phyloP scores from a whole-genome alignment of 2,113 vertebrate species.

The Petroica traversi region DNA sequence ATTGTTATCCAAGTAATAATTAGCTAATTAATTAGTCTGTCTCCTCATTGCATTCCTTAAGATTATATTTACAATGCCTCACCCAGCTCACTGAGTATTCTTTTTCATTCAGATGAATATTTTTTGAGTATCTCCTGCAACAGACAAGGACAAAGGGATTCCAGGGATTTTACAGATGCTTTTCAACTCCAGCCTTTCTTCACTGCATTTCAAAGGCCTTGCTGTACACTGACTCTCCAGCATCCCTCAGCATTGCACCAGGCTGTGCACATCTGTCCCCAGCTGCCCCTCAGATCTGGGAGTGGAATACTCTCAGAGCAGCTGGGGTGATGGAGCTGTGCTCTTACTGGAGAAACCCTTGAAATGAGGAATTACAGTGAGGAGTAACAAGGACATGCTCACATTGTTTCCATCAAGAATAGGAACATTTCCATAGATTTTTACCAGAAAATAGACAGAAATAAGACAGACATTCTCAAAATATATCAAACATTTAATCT shows the following conservation, averaged over 20 bases:
- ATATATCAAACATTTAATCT: not conserved
- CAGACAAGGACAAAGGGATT: not conserved
- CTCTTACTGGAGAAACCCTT: not conserved
- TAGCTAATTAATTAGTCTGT: slow-evolving; percentile 31
- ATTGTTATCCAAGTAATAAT: not conserved
- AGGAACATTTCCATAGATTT: not conserved
- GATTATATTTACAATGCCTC: slow-evolving; percentile 4
- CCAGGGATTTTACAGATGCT: not conserved
- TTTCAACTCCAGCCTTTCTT: not conserved
- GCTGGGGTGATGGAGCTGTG: not conserved
- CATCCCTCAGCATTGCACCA: rapidly evolving
- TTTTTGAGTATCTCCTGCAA: not conserved
- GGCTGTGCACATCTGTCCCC: rapidly evolving
- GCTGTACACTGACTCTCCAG: not conserved
- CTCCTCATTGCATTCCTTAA: not conserved
- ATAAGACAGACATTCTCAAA: not conserved
- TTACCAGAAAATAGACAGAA: not conserved
- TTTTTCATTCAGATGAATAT: not conserved
- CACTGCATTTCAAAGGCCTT: not conserved
- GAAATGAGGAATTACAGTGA: not conserved
- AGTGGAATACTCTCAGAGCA: not conserved
- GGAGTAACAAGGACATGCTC: not conserved
- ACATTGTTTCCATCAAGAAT: not conserved
- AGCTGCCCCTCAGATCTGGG: not conserved
- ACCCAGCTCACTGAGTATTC: not conserved